Evolutionary conservation across 2,113 vertebrate species (phyloP).

Genomic region (Pagrus major): DNA sequence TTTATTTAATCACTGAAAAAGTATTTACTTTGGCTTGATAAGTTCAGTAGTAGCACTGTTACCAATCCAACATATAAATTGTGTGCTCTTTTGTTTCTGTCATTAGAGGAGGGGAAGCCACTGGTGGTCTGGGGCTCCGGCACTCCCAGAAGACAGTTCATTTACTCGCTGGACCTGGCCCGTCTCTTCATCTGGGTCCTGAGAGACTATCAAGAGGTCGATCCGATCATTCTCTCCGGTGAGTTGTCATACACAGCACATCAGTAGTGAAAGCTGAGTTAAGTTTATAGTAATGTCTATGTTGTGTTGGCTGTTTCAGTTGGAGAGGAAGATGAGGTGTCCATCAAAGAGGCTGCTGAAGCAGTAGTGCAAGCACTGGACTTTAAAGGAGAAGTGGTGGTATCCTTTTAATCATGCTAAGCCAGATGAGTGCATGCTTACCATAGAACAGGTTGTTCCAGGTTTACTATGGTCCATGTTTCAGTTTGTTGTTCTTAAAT

Average conservation of each 20-base stretch:
- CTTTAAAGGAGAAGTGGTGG: constrained; percentile 89
- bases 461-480: background rate
- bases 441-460: background rate
- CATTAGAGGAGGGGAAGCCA: constrained; percentile 85
- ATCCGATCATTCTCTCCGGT: constrained; percentile 97
- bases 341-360: constrained; percentile 92
- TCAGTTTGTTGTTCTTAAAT: too few relatives aligned
- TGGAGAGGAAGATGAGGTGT: constrained; percentile 95
- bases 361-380: constrained; percentile 86
- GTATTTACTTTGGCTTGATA: background rate
- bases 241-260: constrained; percentile 17
- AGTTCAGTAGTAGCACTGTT: background rate
- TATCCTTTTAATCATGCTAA: constrained; percentile 87
- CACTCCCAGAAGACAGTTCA: constrained; percentile 93
- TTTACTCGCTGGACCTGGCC: constrained; percentile 96
- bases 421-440: background rate
- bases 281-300: background rate
- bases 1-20: background rate
- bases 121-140: constrained; percentile 93
- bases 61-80: background rate
- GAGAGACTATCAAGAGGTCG: constrained; percentile 91
- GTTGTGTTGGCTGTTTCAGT: constrained; percentile 78
- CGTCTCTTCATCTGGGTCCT: constrained; percentile 96
- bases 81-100: background rate
- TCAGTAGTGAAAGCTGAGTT: background rate